Evolutionary conservation across 1,140 invertebrate species (phyloP).

Genomic region (Sweltsa coloradensis): DNA sequence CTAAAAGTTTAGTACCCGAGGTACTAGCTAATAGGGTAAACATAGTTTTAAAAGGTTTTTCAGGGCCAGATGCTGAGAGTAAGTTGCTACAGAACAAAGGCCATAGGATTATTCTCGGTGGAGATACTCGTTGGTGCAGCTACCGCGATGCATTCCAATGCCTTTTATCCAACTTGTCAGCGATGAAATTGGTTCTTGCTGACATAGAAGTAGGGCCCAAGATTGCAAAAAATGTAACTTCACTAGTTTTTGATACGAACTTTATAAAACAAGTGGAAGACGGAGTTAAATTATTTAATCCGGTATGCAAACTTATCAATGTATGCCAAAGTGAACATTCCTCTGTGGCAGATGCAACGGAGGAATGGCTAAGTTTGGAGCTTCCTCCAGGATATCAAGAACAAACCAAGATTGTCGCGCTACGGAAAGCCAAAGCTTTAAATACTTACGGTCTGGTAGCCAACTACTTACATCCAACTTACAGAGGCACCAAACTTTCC

Average conservation of each 20-base stretch:
- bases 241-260: not conserved
- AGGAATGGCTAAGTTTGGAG: too few species aligned
- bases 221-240: not conserved
- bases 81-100: not conserved
- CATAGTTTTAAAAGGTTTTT: slow-evolving; percentile 5
- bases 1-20: slow-evolving; percentile 1
- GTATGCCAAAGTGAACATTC: not conserved
- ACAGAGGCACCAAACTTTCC: not conserved
- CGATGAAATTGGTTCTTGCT: slow-evolving; percentile 1
- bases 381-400: not conserved
- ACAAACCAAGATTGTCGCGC: not conserved
- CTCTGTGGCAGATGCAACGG: not conserved
- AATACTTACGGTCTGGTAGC: not conserved
- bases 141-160: slow-evolving; percentile 1
- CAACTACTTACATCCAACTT: not conserved
- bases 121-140: slow-evolving; percentile 6
- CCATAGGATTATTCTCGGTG: not conserved
- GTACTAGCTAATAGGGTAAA: slow-evolving; percentile 3
- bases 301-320: not conserved
- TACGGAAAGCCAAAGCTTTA: not conserved
- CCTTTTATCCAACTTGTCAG: not conserved
- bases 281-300: not conserved
- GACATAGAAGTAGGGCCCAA: not conserved
- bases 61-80: not conserved
- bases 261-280: slow-evolving; percentile 4